Conservation (phyloP, 2,888 invertebrate genomes). For the Chalcis sispes region DNA sequence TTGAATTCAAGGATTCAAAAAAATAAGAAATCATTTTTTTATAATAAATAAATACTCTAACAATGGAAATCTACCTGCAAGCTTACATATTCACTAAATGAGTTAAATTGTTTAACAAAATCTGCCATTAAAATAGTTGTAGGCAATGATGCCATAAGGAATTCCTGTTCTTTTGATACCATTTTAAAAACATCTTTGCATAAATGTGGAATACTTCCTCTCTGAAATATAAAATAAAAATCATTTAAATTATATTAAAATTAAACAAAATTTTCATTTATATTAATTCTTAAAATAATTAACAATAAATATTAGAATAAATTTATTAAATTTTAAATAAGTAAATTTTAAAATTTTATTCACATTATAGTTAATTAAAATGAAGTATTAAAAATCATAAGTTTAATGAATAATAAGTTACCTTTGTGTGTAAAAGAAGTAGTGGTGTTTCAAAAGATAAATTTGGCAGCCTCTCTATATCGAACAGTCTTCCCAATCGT, state of each 20-base stretch:
- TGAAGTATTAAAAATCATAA: not conserved
- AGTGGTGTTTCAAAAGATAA: slow-evolving; percentile 84
- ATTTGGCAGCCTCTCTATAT: slow-evolving; percentile 79
- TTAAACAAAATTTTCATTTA: not conserved
- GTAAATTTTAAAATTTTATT: slow-evolving; percentile 23
- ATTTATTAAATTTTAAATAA: not conserved
- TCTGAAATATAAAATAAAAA: slow-evolving; percentile 76
- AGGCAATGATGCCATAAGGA: slow-evolving; percentile 85
- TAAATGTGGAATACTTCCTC: slow-evolving; percentile 89
- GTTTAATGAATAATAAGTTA: slow-evolving; percentile 67
- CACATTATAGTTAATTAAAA: not conserved
- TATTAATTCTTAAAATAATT: no score
- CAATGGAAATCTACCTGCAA: slow-evolving; percentile 72
- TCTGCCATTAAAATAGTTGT: slow-evolving; percentile 82
- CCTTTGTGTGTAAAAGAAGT: slow-evolving; percentile 86
- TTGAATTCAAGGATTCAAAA: slow-evolving; percentile 6
- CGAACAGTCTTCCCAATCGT: slow-evolving; percentile 82
- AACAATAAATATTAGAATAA: no score
- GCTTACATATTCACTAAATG: slow-evolving; percentile 81
- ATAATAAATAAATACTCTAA: not conserved
- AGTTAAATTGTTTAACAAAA: slow-evolving; percentile 81
- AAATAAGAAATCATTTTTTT: not conserved
- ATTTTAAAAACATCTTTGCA: slow-evolving; percentile 85
- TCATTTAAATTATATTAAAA: slow-evolving; percentile 21
- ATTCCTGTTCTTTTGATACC: slow-evolving; percentile 80